Evolutionary conservation across 2,797 vertebrate genomes (phyloP).

Genomic region (Anguilla marmorata): DNA sequence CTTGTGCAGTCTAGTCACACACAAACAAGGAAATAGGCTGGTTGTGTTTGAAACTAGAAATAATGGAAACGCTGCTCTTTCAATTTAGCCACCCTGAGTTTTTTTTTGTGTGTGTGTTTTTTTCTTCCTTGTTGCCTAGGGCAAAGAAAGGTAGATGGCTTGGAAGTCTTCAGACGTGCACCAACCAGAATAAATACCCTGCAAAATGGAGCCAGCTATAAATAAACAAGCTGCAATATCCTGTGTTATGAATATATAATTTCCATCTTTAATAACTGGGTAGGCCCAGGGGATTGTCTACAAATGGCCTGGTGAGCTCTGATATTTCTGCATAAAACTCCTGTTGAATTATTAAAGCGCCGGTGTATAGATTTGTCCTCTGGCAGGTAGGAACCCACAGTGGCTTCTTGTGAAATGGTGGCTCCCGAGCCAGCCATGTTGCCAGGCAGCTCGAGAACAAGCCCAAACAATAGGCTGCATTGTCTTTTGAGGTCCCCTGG

Average conservation of each 20-base stretch:
- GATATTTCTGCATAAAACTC: slow-evolving; percentile 75
- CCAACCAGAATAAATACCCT: slow-evolving; percentile 78
- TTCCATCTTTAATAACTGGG: slow-evolving; percentile 88
- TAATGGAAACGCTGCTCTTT: slow-evolving; percentile 77
- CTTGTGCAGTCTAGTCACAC: slow-evolving; percentile 61
- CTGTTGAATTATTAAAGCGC: slow-evolving; percentile 77
- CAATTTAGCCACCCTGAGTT: slow-evolving; percentile 75
- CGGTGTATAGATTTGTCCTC: slow-evolving; percentile 54
- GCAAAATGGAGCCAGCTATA: slow-evolving; percentile 86
- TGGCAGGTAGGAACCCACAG: slow-evolving; percentile 53
- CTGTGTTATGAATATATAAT: slow-evolving; percentile 94
- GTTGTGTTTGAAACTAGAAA: slow-evolving; percentile 74
- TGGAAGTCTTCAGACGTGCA: slow-evolving; percentile 80
- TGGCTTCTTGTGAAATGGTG: neutral
- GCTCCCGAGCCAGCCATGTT: neutral
- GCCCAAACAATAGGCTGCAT: neutral
- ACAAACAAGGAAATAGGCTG: slow-evolving; percentile 66
- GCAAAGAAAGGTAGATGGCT: slow-evolving; percentile 79
- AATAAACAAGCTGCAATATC: slow-evolving; percentile 96
- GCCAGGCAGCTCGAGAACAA: neutral
- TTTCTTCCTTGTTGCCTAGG: slow-evolving; percentile 65
- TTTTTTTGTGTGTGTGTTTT: slow-evolving; percentile 39
- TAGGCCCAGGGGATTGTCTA: slow-evolving; percentile 79
- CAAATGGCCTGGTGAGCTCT: slow-evolving; percentile 80
- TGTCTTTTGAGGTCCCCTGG: slow-evolving; percentile 17